These are phyloP conservation scores for Carcharodon carcharias DNA, from an alignment of 2,797 vertebrate species.

Conservation along the genomic window DNA sequence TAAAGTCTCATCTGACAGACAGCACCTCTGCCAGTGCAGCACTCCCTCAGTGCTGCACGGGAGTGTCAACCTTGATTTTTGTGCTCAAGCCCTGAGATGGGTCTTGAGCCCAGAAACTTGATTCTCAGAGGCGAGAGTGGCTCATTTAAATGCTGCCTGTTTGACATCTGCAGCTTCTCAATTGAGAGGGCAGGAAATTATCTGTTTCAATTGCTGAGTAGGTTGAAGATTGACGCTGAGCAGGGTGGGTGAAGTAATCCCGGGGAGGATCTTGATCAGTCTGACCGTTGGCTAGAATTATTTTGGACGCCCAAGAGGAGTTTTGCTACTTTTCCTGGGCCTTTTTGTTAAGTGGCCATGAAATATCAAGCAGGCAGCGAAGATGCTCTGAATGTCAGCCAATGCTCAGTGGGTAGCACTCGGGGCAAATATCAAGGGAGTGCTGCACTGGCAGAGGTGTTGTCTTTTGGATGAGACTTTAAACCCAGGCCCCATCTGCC, in stretches of 20 bases:
- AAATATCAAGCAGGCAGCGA: neutral
- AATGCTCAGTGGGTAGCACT: neutral
- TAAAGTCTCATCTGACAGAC: too few species aligned
- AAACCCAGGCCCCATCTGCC: too few species aligned
- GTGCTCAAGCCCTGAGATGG: too few species aligned
- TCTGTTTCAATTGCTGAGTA: neutral
- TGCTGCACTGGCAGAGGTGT: too few species aligned
- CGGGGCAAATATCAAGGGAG: too few species aligned
- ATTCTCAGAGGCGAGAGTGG: too few species aligned
- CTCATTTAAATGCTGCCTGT: neutral
- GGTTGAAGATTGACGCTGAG: too few species aligned
- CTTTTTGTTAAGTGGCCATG: neutral
- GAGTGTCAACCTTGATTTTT: too few species aligned
- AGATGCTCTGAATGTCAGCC: neutral
- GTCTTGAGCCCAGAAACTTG: too few species aligned
- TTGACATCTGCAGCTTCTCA: neutral
- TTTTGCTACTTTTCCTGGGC: neutral
- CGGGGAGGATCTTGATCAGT: neutral
- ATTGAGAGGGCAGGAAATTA: neutral
- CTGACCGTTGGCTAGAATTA: neutral
- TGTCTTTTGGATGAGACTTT: too few species aligned
- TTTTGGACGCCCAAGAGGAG: neutral
- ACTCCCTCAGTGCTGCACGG: too few species aligned
- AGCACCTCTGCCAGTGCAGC: too few species aligned
- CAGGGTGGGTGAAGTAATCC: neutral